Base-by-base conservation (phyloP, 2,797 vertebrate genomes). In the Neosalanx taihuensis region DNA sequence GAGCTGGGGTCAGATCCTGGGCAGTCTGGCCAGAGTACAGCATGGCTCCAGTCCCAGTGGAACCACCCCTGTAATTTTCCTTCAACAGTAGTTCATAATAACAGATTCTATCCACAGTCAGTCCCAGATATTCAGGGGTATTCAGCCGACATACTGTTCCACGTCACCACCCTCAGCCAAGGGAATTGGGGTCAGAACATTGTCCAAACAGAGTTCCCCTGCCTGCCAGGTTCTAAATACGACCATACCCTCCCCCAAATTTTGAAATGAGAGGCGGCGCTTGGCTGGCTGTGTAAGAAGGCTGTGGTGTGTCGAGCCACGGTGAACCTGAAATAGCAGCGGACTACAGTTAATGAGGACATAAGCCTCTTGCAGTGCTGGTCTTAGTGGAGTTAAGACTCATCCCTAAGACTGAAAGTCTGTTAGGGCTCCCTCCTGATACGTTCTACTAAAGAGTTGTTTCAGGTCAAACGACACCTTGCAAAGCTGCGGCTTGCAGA, bases 351-450 rank as follows among this genome's bases (percentile, higher is more conserved):
- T 72, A 73, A 83, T 68, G 76, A 72, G 62, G 78, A 65, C 74
- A 68, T 83, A 88, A 90, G 83, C 83, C 78, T 84, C 73, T 82
- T 85, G 76, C 26, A 30, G 37, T 3, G 23, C 66, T 53, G 65
- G 7, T 76, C 78, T 85, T 83, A 80, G 33, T 82, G 58, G 77
- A 82, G 81, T 83, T 82, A 87, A 83, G 80, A 59, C 69, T 46
- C 66, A 56, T 53, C 67, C 71, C 79, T 83, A 84, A 81, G 75
- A 80, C 67, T 56, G 74, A 69, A 74, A 77, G 67, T 31, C 78
- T 71, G 75, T 80, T 66, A 35, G 62, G 76, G 81, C 69, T 82
- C 70, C 62, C 70, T 78, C 74, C 71, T 72, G 76, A 76, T 74
- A 72, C 66, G 70, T 75, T 74, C 73, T 75, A 53, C 15, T 67